These are phyloP conservation scores for Thymelicus acteon DNA, from an alignment of 2,888 invertebrate genomes.

Conservation along the genomic window DNA sequence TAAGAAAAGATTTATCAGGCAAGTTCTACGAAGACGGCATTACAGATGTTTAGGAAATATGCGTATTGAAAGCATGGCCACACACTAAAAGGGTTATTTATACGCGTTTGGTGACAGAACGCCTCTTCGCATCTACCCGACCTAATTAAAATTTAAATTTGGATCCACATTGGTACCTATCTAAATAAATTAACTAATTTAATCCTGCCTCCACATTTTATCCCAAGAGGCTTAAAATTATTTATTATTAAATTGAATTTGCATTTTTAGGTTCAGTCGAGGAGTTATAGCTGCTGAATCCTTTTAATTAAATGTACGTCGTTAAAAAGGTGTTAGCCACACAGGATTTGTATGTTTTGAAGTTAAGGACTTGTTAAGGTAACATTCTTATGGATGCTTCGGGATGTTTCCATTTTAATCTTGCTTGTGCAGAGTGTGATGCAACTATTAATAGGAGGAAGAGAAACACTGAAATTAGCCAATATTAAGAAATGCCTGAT, in stretches of 20 bases:
- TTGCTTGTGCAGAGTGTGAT: no score
- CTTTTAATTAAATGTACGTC: neutral
- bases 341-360: neutral
- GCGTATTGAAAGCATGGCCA: conserved; percentile 42
- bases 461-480: no score
- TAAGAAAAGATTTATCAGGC: neutral
- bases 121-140: conserved; percentile 58
- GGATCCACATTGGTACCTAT: conserved; percentile 51
- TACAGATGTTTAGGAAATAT: conserved; percentile 32
- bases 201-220: conserved; percentile 8
- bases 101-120: conserved; percentile 66
- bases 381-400: no score
- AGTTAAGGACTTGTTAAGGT: no score
- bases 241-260: neutral
- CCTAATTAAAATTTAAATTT: conserved; percentile 77
- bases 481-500: no score
- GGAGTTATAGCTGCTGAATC: neutral
- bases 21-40: neutral
- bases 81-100: conserved; percentile 67
- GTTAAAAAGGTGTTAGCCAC: neutral
- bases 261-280: neutral
- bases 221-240: conserved; percentile 9
- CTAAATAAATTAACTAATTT: conserved; percentile 11
- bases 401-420: no score
- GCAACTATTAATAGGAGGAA: no score